Base-by-base conservation (phyloP, 23 tunicate species). In the Ciona savignyi region DNA sequence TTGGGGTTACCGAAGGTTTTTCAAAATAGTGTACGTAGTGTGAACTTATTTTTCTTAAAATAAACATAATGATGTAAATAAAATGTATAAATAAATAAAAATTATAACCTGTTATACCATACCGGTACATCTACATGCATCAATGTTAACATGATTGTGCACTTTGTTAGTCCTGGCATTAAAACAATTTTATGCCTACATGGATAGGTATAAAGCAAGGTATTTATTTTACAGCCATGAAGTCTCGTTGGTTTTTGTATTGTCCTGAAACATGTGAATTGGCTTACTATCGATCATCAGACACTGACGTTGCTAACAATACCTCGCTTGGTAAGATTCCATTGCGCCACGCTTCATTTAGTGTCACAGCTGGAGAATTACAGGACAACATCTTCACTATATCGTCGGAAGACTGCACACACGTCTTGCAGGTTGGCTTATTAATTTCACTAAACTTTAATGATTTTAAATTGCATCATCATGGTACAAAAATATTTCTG, bases 231-330 rank as follows among this genome's bases (percentile, higher is more conserved):
- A n/a, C n/a, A 87, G 95, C 60, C 60, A 66, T 86, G 2, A 81
- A 67, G 33, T 35, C 74, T 20, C 71, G 95, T 51, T 87, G 95
- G 95, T 87, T 87, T 81, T 79, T 35, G 0, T 87, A 71, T 68
- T 32, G 77, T 35, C 68, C 72, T 22, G 76, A 76, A 31, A 76
- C 74, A 23, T 87, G 95, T 65, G 78, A 64, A 23, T 72, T 87
- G 68, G 25, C 27, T 49, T 87, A 81, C 60, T 81, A 76, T 51
- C 81, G 95, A 3, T 32, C 77, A 63, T 67, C 85, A 48, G 69
- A 81, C 27, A 64, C 60, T 64, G 74, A 35, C 23, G 32, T 69
- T 0, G 93, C 29, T 20, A 32, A 32, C 32, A 33, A 31, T 2
- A n/a, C 35, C 27, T 75, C 66, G 1, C 33, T 85, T 4, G 95